These are phyloP conservation scores for Spialia ferax DNA, from an alignment of 2,888 invertebrate genomes.

Conservation along the genomic window DNA sequence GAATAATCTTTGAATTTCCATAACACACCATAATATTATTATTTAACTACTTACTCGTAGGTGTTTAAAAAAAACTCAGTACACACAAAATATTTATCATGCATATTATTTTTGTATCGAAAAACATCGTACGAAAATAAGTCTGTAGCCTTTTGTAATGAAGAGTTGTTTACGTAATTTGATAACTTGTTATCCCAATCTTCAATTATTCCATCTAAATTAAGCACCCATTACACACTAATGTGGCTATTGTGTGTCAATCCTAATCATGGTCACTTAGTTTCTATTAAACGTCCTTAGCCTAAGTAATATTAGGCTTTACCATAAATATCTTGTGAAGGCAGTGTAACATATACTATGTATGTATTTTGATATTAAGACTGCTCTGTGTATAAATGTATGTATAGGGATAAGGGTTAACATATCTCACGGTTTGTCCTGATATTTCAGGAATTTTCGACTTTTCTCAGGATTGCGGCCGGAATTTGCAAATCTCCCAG, in stretches of 20 bases:
- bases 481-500: too few species aligned
- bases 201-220: slow-evolving; percentile 12
- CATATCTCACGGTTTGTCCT: too few species aligned
- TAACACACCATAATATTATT: too few species aligned
- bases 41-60: too few species aligned
- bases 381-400: too few species aligned
- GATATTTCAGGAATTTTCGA: too few species aligned
- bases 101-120: background rate
- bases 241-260: slow-evolving; percentile 20
- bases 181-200: slow-evolving; percentile 5
- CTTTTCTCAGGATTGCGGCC: too few species aligned
- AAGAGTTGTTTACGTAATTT: slow-evolving; percentile 14
- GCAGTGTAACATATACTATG: background rate
- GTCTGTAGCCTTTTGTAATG: background rate
- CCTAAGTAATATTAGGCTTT: background rate
- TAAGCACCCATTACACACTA: slow-evolving; percentile 16
- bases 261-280: slow-evolving; percentile 21
- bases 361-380: too few species aligned
- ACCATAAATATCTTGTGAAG: background rate
- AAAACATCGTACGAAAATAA: background rate
- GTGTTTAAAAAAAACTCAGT: too few species aligned
- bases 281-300: slow-evolving; percentile 3
- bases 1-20: too few species aligned
- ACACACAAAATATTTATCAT: too few species aligned
- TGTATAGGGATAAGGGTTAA: too few species aligned